Evolutionary conservation across 2,797 vertebrate genomes (phyloP), one percentile per base, ranked within the genome.

Genomic region (Acanthis flammea): DNA sequence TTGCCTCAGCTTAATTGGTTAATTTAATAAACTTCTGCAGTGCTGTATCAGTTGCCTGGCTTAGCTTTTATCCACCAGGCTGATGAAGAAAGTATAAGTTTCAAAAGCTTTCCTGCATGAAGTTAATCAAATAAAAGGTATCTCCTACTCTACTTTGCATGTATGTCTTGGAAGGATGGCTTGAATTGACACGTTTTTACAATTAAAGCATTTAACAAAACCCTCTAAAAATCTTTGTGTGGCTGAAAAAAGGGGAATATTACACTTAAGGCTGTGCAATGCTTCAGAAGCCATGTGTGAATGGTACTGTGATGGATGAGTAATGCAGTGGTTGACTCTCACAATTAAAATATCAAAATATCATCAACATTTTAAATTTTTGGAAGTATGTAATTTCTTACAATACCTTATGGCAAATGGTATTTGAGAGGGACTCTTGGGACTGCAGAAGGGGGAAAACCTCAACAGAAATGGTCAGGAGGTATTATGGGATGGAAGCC

Each of bases 1-100:
- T 92, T 85, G 94, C 94, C 67, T 88, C 58, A 14, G 60, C 84
- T 94, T 97, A 96, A 96, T 89, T 90, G 95, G 91, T 79, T 97
- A 97, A 96, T 95, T 94, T 91, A 96, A 97, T 97, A 95, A 95
- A 94, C 91, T 91, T 93, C 74, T 87, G 88, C 90, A 92, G 86
- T 87, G 88, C 92, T 93, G 86, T 96, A 95, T 95, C 95, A 54
- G 77, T 96, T 97, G 86, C 86, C 86, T 83, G 73, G 83, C 84
- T 96, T 83, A 86, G 85, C 89, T 92, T 93, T 94, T 87, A 91
- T 79, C 74, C 70, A 62, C 50, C 41, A 41, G 90, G 54, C 70
- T 84, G 72, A 77, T 85, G 96, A 95, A 75, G 78, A 90, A 90
- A 87, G 94, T 83, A n/a, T 95, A 76, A 63, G 70, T 96, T 97